These are phyloP conservation scores for Merluccius polli DNA, from an alignment of 2,797 vertebrate species.

Conservation along the genomic window DNA sequence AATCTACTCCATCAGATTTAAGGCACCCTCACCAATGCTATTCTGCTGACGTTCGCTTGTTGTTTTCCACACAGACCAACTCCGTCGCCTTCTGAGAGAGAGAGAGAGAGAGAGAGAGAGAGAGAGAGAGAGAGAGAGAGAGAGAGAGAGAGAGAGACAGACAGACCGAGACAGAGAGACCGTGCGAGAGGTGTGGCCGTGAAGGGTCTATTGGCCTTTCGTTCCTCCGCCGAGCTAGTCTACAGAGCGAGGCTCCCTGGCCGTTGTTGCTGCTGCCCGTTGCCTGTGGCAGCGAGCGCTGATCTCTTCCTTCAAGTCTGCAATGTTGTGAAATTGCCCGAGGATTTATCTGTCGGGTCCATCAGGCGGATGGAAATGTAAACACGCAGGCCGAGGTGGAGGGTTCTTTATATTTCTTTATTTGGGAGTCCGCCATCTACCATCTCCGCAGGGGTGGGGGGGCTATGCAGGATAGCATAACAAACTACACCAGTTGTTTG, in stretches of 20 bases:
- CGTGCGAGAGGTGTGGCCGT: not conserved
- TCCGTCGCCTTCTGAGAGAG: not conserved
- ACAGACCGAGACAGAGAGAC: not conserved
- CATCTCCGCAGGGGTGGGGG: slow-evolving; percentile 15
- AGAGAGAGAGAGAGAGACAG: too few species aligned
- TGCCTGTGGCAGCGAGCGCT: slow-evolving; percentile 47
- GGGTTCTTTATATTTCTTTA: slow-evolving; percentile 24
- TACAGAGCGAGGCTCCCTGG: not conserved
- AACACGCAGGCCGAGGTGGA: slow-evolving; percentile 47
- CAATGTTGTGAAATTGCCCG: slow-evolving; percentile 51
- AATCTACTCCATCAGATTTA: not conserved
- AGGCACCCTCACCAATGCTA: not conserved
- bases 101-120: not conserved
- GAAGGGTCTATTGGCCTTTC: not conserved
- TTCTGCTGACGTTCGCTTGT: not conserved
- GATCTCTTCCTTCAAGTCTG: slow-evolving; percentile 23
- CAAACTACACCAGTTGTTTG: not conserved
- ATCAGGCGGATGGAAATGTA: slow-evolving; percentile 68
- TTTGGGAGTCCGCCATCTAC: slow-evolving; percentile 38
- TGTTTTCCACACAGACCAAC: not conserved
- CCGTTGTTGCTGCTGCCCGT: not conserved
- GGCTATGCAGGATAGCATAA: not conserved
- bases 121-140: not conserved
- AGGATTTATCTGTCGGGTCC: slow-evolving; percentile 53
- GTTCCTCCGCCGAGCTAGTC: not conserved